Base-by-base conservation (phyloP, 2,113 vertebrate species). In the Platycercus adscitus region DNA sequence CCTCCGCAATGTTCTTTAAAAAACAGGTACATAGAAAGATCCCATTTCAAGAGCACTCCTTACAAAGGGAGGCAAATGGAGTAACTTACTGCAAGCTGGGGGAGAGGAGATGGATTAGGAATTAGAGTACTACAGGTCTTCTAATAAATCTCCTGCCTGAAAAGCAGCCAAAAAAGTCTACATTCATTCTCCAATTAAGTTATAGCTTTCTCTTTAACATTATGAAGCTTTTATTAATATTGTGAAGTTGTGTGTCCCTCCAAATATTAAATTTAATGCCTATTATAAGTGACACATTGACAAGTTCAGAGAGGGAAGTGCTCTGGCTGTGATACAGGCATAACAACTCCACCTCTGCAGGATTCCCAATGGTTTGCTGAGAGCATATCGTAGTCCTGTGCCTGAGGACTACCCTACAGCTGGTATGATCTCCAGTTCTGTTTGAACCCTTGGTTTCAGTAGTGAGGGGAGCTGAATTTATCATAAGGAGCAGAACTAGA, bases 121-220 rank as follows among this genome's bases (percentile, higher is more conserved):
- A 94, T 93, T 71, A 24, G 31, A 90, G 71, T 68, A 53, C 33
- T 47, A 77, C 7, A 41, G 33, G 29, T 18, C 76, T 88, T 72
- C 86, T 71, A 89, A 92, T 91, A 96, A 94, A 94, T 91, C 81
- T 94, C 68, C 71, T 84, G 35, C 50, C 65, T 88, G 95, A 92
- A 92, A 9, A 86, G 24, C 39, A 79, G 90, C 90, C 97, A 97
- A 85, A 79, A 65, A 56, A 44, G 83, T 39, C 93, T 56, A 78
- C 61, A 81, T 91, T 91, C 77, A 81, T 92, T 92, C 66, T 70
- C 76, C 93, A 87, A 70, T 86, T 82, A 86, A 29, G 46, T 89
- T 87, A 65, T 89, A 79, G 70, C 82, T 93, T 94, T 89, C 76
- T 94, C 83, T 90, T 96, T 82, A 96, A 93, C 50, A 72, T 88